Evolutionary conservation across 2,888 invertebrate species (phyloP).

Genomic region (Thyatira batis): DNA sequence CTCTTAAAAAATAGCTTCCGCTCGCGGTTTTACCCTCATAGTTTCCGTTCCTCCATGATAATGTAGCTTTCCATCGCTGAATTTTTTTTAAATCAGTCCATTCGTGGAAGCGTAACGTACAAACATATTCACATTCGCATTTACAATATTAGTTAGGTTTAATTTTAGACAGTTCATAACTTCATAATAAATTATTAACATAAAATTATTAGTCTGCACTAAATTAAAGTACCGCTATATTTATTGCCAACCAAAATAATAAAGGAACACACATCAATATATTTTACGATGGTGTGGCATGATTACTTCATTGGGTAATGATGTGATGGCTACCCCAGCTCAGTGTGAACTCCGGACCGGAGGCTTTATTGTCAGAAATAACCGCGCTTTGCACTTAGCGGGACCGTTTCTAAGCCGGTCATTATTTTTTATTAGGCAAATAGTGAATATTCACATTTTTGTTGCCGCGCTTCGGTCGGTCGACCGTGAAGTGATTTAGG

Average conservation of each 20-base stretch:
- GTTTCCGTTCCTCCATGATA: no score
- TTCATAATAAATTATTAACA: no score
- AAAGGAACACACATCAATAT: not conserved
- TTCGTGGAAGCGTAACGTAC: no score
- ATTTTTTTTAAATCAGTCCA: no score
- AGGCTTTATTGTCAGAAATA: not conserved
- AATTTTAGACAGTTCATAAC: no score
- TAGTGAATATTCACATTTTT: not conserved
- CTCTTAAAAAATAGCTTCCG: no score
- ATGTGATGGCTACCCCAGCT: not conserved
- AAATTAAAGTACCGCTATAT: no score
- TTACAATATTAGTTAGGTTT: no score
- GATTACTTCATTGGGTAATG: not conserved
- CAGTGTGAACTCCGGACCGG: not conserved
- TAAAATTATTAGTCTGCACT: no score
- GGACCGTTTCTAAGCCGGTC: not conserved
- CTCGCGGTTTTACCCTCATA: no score
- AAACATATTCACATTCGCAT: no score
- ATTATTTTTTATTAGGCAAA: not conserved
- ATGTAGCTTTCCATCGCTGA: no score
- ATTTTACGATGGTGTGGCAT: not conserved
- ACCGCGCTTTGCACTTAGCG: conserved; percentile 2
- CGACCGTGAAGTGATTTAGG: not conserved
- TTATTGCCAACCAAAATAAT: not conserved
- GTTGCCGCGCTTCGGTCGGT: not conserved